phyloP scores from a whole-genome alignment of 2,888 invertebrate species.

The Drosophila neonasuta region DNA sequence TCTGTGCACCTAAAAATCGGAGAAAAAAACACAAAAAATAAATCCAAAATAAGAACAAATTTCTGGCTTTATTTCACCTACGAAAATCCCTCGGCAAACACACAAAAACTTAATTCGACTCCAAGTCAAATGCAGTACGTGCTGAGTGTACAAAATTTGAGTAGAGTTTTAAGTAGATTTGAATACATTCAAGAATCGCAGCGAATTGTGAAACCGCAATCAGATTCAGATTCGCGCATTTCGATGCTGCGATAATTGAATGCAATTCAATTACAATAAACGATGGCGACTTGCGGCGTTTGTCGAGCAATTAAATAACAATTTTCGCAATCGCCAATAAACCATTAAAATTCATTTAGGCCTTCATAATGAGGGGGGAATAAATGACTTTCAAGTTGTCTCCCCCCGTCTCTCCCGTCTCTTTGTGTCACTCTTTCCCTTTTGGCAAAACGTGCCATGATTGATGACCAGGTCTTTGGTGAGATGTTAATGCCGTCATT shows the following conservation, averaged over 20 bases:
- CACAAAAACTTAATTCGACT: constrained; percentile 15
- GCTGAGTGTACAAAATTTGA: background rate
- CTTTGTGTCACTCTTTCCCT: background rate
- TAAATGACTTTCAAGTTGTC: constrained; percentile 9
- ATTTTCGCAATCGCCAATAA: constrained; percentile 64
- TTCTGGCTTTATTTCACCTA: constrained; percentile 54
- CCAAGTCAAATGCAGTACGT: background rate
- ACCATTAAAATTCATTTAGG: constrained; percentile 62
- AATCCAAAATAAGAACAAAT: constrained; percentile 12
- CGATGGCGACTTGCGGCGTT: constrained; percentile 30
- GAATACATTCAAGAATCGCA: background rate
- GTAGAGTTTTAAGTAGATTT: constrained; percentile 24
- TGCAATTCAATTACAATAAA: constrained; percentile 39
- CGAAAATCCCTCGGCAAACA: constrained; percentile 24
- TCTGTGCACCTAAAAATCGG: constrained; percentile 47
- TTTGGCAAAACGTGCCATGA: constrained; percentile 44
- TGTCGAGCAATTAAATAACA: constrained; percentile 63
- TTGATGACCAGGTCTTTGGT: constrained; percentile 56
- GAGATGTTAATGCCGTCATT: constrained; percentile 56
- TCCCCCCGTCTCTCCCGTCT: background rate
- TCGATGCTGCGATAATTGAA: constrained; percentile 28
- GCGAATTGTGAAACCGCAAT: constrained; percentile 4
- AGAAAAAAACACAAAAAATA: constrained; percentile 16
- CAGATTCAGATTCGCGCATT: constrained; percentile 8
- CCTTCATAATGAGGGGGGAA: constrained; percentile 20